Evolutionary conservation across 37 sponge, comb jelly and placozoan genomes (phyloP).

Genomic region (Haliclona indistincta): DNA sequence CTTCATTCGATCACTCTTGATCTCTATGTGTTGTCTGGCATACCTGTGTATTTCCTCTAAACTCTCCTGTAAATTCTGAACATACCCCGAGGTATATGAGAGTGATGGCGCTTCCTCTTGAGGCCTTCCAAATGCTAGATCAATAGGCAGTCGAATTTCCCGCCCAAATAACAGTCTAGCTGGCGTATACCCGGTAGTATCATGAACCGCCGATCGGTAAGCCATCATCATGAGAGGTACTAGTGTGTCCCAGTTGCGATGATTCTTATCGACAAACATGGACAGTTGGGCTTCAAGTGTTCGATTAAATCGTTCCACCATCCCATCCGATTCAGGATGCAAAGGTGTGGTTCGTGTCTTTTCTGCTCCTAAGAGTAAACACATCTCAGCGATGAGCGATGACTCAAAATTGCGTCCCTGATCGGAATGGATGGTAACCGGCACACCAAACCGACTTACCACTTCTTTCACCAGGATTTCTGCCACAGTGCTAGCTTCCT

Average conservation of each 20-base stretch:
- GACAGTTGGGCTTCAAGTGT: slow-evolving; percentile 22
- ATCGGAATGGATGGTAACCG: slow-evolving; percentile 18
- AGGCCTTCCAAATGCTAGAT: slow-evolving; percentile 15
- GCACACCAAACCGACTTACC: slow-evolving; percentile 21
- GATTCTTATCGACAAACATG: slow-evolving; percentile 4
- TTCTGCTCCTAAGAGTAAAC: not conserved
- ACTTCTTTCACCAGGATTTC: slow-evolving; percentile 12
- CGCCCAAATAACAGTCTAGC: slow-evolving; percentile 14
- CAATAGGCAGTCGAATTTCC: slow-evolving; percentile 21
- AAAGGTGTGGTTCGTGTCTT: slow-evolving; percentile 33
- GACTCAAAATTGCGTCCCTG: slow-evolving; percentile 37
- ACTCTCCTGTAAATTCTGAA: not conserved
- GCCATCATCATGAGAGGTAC: slow-evolving; percentile 23
- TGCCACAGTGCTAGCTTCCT: slow-evolving; percentile 3
- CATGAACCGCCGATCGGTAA: slow-evolving; percentile 19
- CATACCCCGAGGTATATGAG: not conserved
- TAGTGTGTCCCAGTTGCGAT: slow-evolving; percentile 26
- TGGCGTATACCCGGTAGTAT: slow-evolving; percentile 15
- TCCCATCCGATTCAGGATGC: slow-evolving; percentile 29
- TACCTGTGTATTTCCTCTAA: not conserved
- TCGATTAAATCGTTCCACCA: slow-evolving; percentile 37
- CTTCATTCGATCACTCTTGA: not conserved
- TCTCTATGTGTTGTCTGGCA: slow-evolving; percentile 6
- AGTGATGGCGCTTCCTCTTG: slow-evolving; percentile 7
- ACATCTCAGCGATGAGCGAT: slow-evolving; percentile 10